phyloP scores from a whole-genome alignment of 2,888 invertebrate genomes.

The Galerucella calmariensis region DNA sequence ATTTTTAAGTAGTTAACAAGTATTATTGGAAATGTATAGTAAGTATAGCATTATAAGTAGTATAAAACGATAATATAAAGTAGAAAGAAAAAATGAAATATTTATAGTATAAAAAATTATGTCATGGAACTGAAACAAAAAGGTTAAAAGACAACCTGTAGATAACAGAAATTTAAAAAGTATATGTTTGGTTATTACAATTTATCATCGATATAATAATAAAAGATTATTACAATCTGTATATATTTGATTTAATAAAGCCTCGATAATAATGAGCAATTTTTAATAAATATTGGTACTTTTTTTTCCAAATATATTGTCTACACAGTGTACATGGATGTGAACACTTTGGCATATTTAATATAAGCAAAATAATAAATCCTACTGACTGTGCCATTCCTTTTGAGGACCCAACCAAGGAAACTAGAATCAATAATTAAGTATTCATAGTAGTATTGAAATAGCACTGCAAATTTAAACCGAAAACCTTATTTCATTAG shows the following conservation, averaged over 20 bases:
- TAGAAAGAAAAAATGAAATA: not conserved
- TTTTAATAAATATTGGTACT: not conserved
- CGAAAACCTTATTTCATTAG: no score
- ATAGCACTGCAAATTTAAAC: no score
- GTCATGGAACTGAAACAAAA: no score
- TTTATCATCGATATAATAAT: not conserved
- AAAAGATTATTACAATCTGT: not conserved
- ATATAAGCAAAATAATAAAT: not conserved
- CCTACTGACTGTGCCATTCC: no score
- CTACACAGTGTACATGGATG: not conserved
- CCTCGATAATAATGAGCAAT: not conserved
- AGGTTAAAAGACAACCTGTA: not conserved
- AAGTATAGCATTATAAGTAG: not conserved
- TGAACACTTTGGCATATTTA: not conserved
- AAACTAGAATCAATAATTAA: no score
- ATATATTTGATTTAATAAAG: not conserved
- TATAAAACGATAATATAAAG: not conserved
- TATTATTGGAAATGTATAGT: conserved; percentile 6
- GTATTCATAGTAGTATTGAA: no score
- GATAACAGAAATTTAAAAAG: not conserved
- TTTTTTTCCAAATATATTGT: not conserved
- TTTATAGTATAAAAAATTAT: no score
- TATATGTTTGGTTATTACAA: not conserved
- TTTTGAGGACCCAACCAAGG: no score
- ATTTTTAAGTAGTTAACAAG: not conserved